Percentiles rank a stretch among this genome's conserved stretches.
These are phyloP conservation scores for Diadophis punctatus DNA, from an alignment of 2,113 vertebrate species.

Conservation along the genomic window DNA sequence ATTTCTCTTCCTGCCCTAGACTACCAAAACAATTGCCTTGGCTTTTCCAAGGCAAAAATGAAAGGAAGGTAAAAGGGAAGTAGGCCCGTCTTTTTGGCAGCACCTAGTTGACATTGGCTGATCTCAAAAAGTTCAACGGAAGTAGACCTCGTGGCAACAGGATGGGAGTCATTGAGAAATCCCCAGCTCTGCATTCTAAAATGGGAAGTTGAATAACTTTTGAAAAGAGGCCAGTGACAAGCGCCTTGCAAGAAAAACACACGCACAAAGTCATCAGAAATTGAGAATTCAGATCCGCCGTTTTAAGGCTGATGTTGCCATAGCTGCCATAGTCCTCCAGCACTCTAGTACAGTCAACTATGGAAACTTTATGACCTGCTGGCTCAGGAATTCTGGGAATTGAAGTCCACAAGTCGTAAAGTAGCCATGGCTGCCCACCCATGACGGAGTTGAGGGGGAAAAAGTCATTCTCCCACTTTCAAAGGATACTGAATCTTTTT, in stretches of 20 bases:
- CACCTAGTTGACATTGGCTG: not conserved
- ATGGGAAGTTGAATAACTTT: not conserved
- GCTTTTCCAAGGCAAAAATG: not conserved
- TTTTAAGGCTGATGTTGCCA: not conserved
- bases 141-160: not conserved
- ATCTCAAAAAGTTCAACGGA: not conserved
- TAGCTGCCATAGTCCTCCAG: not conserved
- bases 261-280: not conserved
- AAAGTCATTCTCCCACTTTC: not conserved
- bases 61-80: not conserved
- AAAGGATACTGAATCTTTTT: not conserved
- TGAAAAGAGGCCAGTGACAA: not conserved
- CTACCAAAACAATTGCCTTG: not conserved
- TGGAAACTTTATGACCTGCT: not conserved
- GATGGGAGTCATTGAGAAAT: not conserved
- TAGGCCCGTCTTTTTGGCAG: not conserved
- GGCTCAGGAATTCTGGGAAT: too few species aligned
- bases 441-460: not conserved
- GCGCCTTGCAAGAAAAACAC: not conserved
- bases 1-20: not conserved
- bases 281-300: not conserved
- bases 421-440: not conserved
- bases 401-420: too few species aligned
- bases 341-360: not conserved
- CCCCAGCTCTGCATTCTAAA: not conserved